A percentile compares a stretch with the other conserved stretches of the same genome.
phyloP scores from a whole-genome alignment of 2,797 vertebrate genomes.

The Myiotriccus ornatus region DNA sequence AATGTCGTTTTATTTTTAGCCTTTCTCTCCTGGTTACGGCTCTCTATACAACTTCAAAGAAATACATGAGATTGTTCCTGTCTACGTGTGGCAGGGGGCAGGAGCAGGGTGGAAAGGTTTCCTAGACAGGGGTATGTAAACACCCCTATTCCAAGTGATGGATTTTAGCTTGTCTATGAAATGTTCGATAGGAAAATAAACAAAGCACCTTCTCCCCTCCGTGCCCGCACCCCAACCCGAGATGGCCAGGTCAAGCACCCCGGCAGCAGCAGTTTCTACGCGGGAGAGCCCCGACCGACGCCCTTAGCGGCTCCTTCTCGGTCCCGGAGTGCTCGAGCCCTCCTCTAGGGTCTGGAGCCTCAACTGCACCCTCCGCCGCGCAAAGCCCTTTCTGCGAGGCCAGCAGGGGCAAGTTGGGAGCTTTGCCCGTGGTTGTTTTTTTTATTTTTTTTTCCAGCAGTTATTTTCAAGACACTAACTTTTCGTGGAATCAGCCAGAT shows the following conservation, averaged over 20 bases:
- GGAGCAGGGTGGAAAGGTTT: neutral
- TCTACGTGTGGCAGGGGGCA: neutral
- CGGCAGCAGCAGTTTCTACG: neutral
- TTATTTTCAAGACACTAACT: constrained; percentile 69
- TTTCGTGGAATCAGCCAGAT: constrained; percentile 73
- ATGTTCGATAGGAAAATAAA: constrained; percentile 14
- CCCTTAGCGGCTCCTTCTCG: neutral
- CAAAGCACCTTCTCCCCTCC: neutral
- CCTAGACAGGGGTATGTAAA: neutral
- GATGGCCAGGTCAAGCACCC: neutral
- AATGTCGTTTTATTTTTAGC: neutral
- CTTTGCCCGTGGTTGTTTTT: neutral
- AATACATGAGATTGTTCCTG: neutral
- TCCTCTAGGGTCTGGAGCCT: neutral
- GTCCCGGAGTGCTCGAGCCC: neutral
- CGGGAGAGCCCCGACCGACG: neutral
- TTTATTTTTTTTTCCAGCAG: neutral
- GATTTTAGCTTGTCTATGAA: constrained; percentile 14
- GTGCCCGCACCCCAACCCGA: neutral
- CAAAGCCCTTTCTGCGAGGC: neutral
- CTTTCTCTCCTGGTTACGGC: neutral
- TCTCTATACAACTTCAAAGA: neutral
- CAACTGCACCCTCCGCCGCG: rapidly evolving
- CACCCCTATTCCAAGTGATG: neutral
- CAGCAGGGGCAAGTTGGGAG: neutral